Evolutionary conservation across 1,140 invertebrate species (phyloP), one percentile per base, ranked within the genome.

Genomic region (Papilio polyxenes): DNA sequence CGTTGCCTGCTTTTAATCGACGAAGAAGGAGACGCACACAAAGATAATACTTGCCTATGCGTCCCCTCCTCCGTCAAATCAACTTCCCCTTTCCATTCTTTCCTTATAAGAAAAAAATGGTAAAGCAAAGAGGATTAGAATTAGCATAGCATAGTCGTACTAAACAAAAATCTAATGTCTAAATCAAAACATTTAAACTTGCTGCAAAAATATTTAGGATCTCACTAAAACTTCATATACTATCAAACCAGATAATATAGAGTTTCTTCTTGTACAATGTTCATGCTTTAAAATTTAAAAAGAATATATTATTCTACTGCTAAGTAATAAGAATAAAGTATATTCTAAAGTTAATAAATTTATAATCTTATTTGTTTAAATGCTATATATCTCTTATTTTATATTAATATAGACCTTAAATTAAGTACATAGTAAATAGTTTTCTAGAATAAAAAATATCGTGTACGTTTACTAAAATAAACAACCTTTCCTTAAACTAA

Each of bases 161-260:
- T 59, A n/a, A 59, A 7, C 56, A 3, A 17, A n/a, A n/a, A 31
- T 31, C 56, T 59, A n/a, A 5, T 23, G 23, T 23, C 13, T 69
- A 81, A 69, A 40, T 40, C n/a, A 72, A 40, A 49, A 15, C 9
- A 78, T 56, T 59, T 31, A 37, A 53, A 49, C 20, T 59, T 15
- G 23, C 8, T 53, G 51, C 75, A 76, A 76, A 76, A 49, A 15
- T 7, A 49, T 40, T 80, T 31, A 51, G 20, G 44, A 80, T n/a
- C 37, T 20, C 15, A 59, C 31, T 17, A 48, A 87, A 89, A 89
- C 88, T 83, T n/a, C 83, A 83, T 83, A 80, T 86, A 87, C 81
- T 89, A 89, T 89, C 84, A 69, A 17, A 37, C 4, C 74, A 31
- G 83, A 89, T 88, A 88, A 75, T 86, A 87, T 40, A 37, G 84